A percentile compares a stretch with the other conserved stretches of the same genome.
Conservation (phyloP, 2,797 vertebrate genomes). For the Clarias fuscus region DNA sequence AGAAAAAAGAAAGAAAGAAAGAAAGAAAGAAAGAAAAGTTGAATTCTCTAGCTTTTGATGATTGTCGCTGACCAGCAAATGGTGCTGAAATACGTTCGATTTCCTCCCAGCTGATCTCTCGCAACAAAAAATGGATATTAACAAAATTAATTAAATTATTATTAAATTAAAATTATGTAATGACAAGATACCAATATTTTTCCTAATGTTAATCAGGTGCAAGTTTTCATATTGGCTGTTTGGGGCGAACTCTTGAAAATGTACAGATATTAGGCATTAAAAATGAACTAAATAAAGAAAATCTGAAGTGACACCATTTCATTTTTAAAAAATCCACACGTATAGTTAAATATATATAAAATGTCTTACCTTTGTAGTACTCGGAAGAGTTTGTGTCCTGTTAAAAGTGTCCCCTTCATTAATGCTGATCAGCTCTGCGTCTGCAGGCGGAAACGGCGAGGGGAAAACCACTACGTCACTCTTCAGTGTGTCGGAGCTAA, state of each 20-base stretch:
- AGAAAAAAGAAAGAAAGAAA: no score
- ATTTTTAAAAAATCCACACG: background rate
- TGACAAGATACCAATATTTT: background rate
- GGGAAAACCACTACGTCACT: no score
- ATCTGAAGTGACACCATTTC: background rate
- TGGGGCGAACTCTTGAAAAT: background rate
- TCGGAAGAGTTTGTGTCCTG: background rate
- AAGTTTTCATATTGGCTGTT: background rate
- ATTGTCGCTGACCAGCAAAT: constrained; percentile 5
- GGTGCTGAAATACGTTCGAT: background rate
- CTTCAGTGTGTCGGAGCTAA: no score
- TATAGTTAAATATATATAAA: background rate
- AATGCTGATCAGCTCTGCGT: no score
- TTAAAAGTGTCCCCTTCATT: no score
- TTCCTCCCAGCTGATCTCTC: background rate
- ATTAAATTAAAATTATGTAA: no score
- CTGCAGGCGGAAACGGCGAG: no score
- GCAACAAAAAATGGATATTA: background rate
- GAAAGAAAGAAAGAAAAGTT: background rate
- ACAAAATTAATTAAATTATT: no score
- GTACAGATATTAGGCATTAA: background rate
- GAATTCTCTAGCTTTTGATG: background rate
- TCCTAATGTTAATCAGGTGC: background rate
- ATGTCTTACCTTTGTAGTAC: constrained; percentile 30
- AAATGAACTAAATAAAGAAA: background rate